Evolutionary conservation across 2,113 vertebrate genomes (phyloP).

Genomic region (Cacatua alba): DNA sequence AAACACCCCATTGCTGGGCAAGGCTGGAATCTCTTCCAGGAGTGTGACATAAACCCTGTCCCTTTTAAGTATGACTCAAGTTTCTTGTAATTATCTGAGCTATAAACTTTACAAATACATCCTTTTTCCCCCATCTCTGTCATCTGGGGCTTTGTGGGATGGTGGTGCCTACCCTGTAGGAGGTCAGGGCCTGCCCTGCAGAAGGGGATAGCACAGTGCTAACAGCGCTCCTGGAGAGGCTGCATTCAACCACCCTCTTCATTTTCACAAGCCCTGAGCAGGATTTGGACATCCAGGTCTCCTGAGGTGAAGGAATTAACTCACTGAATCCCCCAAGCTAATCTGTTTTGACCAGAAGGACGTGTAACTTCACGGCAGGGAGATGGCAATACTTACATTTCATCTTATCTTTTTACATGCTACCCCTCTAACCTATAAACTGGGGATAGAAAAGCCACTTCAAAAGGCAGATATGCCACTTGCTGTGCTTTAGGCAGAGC

Average conservation of each 20-base stretch:
- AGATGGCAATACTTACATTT: background rate
- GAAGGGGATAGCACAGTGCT: fast-evolving
- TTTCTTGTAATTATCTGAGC: background rate
- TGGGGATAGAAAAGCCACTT: background rate
- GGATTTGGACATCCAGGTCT: background rate
- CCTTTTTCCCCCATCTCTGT: background rate
- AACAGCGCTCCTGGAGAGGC: background rate
- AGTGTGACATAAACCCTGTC: background rate
- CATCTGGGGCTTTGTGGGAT: background rate
- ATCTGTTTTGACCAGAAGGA: constrained; percentile 32
- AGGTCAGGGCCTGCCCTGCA: background rate
- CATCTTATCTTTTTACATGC: background rate
- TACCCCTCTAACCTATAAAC: background rate
- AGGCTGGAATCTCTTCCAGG: background rate
- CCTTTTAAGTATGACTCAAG: constrained; percentile 30
- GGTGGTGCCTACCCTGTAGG: background rate
- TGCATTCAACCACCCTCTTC: background rate
- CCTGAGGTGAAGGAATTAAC: constrained; percentile 43
- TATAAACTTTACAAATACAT: background rate
- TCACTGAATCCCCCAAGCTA: constrained; percentile 5
- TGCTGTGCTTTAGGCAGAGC: background rate
- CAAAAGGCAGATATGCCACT: background rate
- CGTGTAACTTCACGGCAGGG: background rate
- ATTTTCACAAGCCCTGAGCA: background rate
- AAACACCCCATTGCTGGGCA: background rate